Evolutionary conservation across 2,888 invertebrate species (phyloP), one percentile per base, ranked within the genome.

Genomic region (Andrena camellia): DNA sequence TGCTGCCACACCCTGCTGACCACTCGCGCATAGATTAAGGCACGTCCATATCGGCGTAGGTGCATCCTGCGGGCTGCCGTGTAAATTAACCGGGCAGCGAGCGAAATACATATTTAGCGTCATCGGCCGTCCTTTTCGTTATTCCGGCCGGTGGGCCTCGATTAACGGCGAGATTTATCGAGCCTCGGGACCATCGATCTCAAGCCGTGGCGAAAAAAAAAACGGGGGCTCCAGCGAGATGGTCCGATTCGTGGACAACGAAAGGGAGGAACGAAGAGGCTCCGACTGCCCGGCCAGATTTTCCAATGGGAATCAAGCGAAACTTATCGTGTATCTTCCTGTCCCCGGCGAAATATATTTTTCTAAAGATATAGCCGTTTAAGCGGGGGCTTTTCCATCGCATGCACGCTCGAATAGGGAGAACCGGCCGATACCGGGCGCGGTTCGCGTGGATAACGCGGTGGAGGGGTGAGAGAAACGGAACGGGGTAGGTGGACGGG

Each of bases 1-100:
- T 87, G 90, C 86, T 81, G 91, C 91, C 92, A 90, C 92, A 91
- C 93, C 93, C 90, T 89, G 86, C 79, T 81, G 86, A 87, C 83
- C 81, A 82, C 74, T 87, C 84, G 78, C 64, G 87, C 87, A 89
- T 89, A 88, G 88, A 88, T 88, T 88, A 89, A 88, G 87, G 81
- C 81, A 89, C 84, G 89, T 89, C 89, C 88, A 89, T 88, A 88
- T 78, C 84, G 78, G 83, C 89, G 89, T 89, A 89, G 83, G 80
- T 76, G 88, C 86, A 88, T 83, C 89, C 81, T 81, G 64, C 77
- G 66, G 52, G 71, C 60, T 63, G 78, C 81, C 75, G 66, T 71
- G 82, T 78, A 86, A 86, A 87, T 88, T 87, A 88, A 88, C 78
- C 79, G 66, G 50, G 62, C 10, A 35, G 67, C 77, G 26, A n/a